A percentile compares a stretch with the other conserved stretches of the same genome.
These are phyloP conservation scores for Stenoptilia bipunctidactyla DNA, from an alignment of 2,888 invertebrate species.

Conservation along the genomic window DNA sequence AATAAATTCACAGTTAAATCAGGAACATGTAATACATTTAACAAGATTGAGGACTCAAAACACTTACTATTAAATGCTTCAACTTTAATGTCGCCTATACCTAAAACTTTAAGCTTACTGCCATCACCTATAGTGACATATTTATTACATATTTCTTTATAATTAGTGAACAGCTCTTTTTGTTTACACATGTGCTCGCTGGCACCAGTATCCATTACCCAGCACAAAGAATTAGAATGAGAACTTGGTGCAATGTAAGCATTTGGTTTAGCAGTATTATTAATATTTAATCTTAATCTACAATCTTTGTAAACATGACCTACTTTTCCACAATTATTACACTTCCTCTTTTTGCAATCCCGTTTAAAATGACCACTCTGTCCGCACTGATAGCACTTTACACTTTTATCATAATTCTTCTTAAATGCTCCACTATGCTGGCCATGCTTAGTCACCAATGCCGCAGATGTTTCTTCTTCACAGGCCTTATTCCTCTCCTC, in stretches of 20 bases:
- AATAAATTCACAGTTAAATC: too few relatives aligned
- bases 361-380: neutral
- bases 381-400: constrained; percentile 2
- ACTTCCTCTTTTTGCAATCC: neutral
- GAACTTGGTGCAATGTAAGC: too few relatives aligned
- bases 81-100: neutral
- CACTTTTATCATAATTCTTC: neutral
- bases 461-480: neutral
- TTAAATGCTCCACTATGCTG: neutral
- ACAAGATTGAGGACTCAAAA: neutral
- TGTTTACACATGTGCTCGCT: constrained; percentile 3
- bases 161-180: too few relatives aligned
- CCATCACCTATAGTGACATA: neutral
- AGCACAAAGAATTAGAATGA: neutral
- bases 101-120: neutral
- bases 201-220: constrained; percentile 2
- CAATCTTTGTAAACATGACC: neutral
- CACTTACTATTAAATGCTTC: constrained; percentile 1
- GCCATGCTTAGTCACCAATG: neutral
- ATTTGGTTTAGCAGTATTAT: too few relatives aligned
- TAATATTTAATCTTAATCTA: neutral
- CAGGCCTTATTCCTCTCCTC: neutral
- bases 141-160: too few relatives aligned
- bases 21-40: constrained; percentile 7
- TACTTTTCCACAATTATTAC: neutral